Base-by-base conservation (phyloP, 2,888 invertebrate genomes). In the Tupiocoris notatus region DNA sequence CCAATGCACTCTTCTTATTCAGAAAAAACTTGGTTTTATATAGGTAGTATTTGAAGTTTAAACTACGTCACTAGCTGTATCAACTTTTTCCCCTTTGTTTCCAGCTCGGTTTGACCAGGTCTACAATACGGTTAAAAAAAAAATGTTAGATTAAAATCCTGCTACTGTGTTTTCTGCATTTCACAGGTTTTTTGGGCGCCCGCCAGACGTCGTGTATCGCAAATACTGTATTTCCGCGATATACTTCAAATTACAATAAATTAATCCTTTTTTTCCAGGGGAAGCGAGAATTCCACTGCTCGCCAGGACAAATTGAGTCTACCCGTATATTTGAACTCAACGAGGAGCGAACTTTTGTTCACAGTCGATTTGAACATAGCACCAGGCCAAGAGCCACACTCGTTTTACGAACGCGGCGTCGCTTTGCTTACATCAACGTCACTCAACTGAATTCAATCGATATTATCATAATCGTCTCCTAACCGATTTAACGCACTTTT, bases 401-500 rank as follows among this genome's bases (percentile, higher is more conserved):
- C 95, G 84, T 98, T 99, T 88, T 98, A 98, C 86, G 98, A 99
- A 85, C 88, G 99, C 73, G 99, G 99, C 80, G 98, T 99, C 22
- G 98, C 98, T 66, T 89, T 99, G 62, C 89, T 98, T 82, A 95
- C 96, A 21, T 98, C 98, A 61, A 95, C 95, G 58, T 91, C 93
- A 79, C 89, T 96, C 81, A 94, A 94, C 85, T 93, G 88, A 76
- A 24, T 59, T n/a, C 63, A 16, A 3, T 21, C 63, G 22, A 21
- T 59, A 17, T 59, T 59, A 17, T 59, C 59, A 3, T 54, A 7
- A 7, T 59, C 16, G n/a, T 59, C 17, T 59, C 17, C 59, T 59
- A 59, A n/a, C 17, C 3, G 20, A 18, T 63, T 63, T 39, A 59
- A 59, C 17, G 59, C 59, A 59, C 65, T 23, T 65, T 65, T 65